Evolutionary conservation across 2,113 vertebrate genomes (phyloP), one percentile per base, ranked within the genome.

Genomic region (Castor canadensis): DNA sequence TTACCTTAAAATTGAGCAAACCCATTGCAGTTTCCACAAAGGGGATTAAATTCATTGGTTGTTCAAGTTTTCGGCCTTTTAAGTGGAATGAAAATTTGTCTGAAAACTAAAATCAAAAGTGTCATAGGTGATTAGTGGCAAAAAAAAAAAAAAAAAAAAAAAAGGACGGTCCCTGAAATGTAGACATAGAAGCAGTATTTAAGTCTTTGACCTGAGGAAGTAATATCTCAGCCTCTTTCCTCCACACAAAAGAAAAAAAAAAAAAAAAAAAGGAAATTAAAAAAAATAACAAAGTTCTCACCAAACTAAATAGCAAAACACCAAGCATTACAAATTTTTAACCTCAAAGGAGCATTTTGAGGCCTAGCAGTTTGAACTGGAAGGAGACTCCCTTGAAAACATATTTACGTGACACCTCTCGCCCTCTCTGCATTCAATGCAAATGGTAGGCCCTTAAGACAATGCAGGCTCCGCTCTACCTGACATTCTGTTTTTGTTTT

Each of bases 1-100:
- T 99, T 99, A 99, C 99, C 99, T 99, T 99, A 98, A 99, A 99
- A 99, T 99, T 99, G 98, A 99, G 99, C 98, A 99, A 99, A 96
- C 99, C 99, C 98, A 99, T 97, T 97, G 99, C 99, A 66, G 99
- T 99, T 99, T 99, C 99, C 99, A 99, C 99, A 98, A 99, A 99
- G 98, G 99, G 99, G 98, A 99, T 99, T 98, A 99, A 99, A 98
- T 99, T 98, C 97, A 99, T 98, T 97, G 99, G 99, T 97, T 99
- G 99, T 98, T 98, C 98, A 98, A 99, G 98, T 97, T 98, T 97
- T 98, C 99, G 98, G 98, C 98, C 99, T 99, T 99, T 99, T 98
- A 99, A 98, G 97, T 99, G 97, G 97, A 97, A 98, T 95, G 98
- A 98, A 99, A 99, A 99, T 98, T 99, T 99, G 98, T 99, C 99